Percentiles rank a stretch among this genome's conserved stretches.
Conservation (phyloP, 2,113 vertebrate genomes). For the Seriola dumerili region DNA sequence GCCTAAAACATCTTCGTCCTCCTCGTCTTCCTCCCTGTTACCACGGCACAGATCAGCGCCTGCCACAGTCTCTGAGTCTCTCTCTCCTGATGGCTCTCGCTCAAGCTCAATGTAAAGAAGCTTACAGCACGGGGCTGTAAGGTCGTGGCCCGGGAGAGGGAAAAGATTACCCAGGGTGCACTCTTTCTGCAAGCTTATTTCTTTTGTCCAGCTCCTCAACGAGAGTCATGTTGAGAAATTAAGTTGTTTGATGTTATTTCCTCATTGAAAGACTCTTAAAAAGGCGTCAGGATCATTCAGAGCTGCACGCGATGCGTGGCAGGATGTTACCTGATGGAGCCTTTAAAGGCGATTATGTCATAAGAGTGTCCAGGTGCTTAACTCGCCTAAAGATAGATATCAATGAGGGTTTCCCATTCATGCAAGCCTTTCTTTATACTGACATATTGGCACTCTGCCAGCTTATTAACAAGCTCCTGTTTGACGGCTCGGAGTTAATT, state of each 20-base stretch:
- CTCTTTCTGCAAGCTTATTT: background rate
- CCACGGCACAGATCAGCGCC: background rate
- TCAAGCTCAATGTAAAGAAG: constrained; percentile 46
- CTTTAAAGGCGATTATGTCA: constrained; percentile 68
- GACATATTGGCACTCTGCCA: background rate
- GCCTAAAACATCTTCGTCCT: too few relatives aligned
- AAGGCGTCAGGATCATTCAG: background rate
- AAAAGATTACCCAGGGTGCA: constrained; percentile 46
- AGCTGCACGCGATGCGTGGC: background rate
- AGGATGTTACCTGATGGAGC: constrained; percentile 44
- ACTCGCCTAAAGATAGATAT: constrained; percentile 56
- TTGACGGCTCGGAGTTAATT: constrained; percentile 24
- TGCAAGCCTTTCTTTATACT: background rate
- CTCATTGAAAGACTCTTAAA: background rate
- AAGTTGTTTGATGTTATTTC: background rate
- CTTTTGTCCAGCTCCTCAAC: background rate
- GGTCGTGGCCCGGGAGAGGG: constrained; percentile 36
- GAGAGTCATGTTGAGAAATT: background rate
- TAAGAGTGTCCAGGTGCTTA: constrained; percentile 47
- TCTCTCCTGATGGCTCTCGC: background rate
- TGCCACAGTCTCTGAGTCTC: background rate
- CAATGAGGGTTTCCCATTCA: constrained; percentile 44
- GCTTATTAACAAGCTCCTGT: constrained; percentile 22
- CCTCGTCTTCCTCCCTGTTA: background rate
- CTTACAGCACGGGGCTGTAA: background rate